Evolutionary conservation across 92 coral and sea anemone species (phyloP).

Genomic region (Heteractis magnifica): DNA sequence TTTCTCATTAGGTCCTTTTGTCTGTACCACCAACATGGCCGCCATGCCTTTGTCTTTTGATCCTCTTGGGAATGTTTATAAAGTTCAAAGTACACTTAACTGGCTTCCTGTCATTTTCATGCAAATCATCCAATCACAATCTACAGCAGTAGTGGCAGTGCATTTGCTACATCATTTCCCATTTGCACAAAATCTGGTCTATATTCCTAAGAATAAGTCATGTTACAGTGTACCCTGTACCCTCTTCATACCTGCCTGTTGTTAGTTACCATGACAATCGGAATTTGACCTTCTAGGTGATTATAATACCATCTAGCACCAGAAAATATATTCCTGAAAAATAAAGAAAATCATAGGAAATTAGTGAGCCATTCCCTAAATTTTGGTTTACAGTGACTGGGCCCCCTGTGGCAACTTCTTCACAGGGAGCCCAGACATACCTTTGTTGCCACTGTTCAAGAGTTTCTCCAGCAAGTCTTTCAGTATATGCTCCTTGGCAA

Average conservation of each 20-base stretch:
- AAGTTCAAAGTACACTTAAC: no score
- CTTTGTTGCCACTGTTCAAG: slow-evolving; percentile 75
- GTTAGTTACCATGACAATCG: slow-evolving; percentile 68
- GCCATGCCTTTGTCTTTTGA: no score
- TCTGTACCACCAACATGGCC: no score
- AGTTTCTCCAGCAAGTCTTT: slow-evolving; percentile 69
- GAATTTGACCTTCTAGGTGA: slow-evolving; percentile 59
- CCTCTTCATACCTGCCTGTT: slow-evolving; percentile 46
- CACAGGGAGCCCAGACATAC: slow-evolving; percentile 26
- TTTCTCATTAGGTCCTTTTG: no score
- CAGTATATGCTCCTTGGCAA: slow-evolving; percentile 68
- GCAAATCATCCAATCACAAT: no score
- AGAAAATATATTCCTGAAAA: slow-evolving; percentile 57
- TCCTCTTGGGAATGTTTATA: no score
- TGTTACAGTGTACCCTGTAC: no score
- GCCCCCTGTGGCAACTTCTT: background rate
- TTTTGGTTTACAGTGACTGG: background rate
- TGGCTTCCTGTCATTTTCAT: no score
- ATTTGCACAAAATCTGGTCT: no score
- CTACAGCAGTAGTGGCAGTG: no score
- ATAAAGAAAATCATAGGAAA: background rate
- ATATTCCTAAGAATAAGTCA: no score
- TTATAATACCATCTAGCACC: slow-evolving; percentile 69
- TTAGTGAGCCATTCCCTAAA: background rate
- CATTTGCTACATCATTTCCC: no score